These are phyloP conservation scores for Microctenopoma lineatum DNA, from an alignment of 2,797 vertebrate species.

Conservation along the genomic window DNA sequence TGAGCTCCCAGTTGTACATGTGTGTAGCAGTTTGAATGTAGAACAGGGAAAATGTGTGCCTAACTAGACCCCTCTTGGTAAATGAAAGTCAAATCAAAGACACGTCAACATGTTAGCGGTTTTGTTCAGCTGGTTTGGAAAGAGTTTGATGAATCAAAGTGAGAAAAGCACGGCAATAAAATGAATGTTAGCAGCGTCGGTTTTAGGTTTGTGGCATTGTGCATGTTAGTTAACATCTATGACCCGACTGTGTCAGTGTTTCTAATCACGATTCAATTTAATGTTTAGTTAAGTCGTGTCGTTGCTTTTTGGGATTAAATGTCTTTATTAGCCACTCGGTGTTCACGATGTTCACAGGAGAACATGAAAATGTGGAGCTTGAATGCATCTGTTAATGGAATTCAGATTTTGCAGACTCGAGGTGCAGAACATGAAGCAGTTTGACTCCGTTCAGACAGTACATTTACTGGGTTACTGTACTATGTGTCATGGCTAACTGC, in stretches of 20 bases:
- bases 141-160: not conserved
- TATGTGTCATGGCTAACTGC: conserved; percentile 2
- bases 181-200: not conserved
- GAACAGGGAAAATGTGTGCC: conserved; percentile 12
- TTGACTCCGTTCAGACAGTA: conserved; percentile 2
- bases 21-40: conserved; percentile 24
- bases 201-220: no score
- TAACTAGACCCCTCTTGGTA: conserved; percentile 10
- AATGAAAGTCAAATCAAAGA: conserved; percentile 45
- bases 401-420: no score
- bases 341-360: no score
- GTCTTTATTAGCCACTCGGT: no score
- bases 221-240: not conserved
- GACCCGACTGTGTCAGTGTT: no score
- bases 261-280: not conserved
- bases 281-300: not conserved
- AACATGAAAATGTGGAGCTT: no score
- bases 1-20: conserved; percentile 43
- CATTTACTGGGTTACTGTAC: not conserved
- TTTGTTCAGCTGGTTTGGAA: not conserved
- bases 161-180: not conserved
- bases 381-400: no score
- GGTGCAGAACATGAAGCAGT: no score
- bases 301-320: no score
- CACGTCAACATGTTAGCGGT: not conserved